Evolutionary conservation across 2,797 vertebrate genomes (phyloP).

Genomic region (Gallirallus australis): DNA sequence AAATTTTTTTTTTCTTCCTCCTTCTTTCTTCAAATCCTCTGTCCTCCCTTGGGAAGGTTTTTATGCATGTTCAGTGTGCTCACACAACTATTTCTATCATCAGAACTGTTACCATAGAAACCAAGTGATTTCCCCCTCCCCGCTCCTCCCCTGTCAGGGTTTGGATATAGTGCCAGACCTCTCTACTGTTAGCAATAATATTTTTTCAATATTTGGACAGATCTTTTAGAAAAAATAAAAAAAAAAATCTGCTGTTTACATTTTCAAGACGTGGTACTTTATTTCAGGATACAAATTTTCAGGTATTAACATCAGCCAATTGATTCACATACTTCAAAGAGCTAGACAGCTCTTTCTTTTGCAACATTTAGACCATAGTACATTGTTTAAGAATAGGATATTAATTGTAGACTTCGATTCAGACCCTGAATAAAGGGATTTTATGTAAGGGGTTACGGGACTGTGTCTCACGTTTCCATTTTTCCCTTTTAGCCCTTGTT

Average conservation of each 20-base stretch:
- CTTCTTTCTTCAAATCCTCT: constrained; percentile 68
- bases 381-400: constrained; percentile 17
- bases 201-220: constrained; percentile 77
- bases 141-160: constrained; percentile 47
- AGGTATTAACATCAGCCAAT: constrained; percentile 26
- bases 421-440: constrained; percentile 15
- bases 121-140: constrained; percentile 38
- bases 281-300: constrained; percentile 30
- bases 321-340: not conserved
- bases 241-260: constrained; percentile 65
- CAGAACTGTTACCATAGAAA: constrained; percentile 84
- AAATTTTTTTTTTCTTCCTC: not conserved
- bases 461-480: not conserved
- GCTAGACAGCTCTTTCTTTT: not conserved
- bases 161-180: constrained; percentile 75
- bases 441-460: constrained; percentile 27
- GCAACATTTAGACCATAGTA: constrained; percentile 7
- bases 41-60: constrained; percentile 80
- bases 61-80: constrained; percentile 81
- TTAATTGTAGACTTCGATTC: constrained; percentile 32
- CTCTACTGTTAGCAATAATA: constrained; percentile 69
- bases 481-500: not conserved
- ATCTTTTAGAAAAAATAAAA: constrained; percentile 47
- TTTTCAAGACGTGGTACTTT: constrained; percentile 24
- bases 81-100: constrained; percentile 78